These are phyloP conservation scores for Pocillopora verrucosa DNA, from an alignment of 64 coral and sea anemone genomes.

Conservation along the genomic window DNA sequence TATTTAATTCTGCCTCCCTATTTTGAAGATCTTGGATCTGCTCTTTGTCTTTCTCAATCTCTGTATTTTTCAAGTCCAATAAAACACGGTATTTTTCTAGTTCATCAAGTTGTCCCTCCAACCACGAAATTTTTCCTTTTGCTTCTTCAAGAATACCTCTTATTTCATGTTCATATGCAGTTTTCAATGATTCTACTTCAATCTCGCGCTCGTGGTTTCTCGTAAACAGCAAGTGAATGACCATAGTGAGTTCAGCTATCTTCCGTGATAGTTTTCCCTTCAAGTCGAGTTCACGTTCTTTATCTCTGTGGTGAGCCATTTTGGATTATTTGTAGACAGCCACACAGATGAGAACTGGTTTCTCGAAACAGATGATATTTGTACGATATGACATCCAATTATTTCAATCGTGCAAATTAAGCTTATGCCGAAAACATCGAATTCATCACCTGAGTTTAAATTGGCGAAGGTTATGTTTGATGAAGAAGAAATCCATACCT, in stretches of 20 bases:
- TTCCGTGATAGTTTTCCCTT: slow-evolving; percentile 92
- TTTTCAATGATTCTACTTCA: slow-evolving; percentile 84
- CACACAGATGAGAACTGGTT: background rate
- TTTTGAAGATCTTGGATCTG: slow-evolving; percentile 65
- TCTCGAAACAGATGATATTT: background rate
- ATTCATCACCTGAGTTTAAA: background rate
- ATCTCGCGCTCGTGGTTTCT: slow-evolving; percentile 97
- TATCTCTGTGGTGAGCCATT: slow-evolving; percentile 15
- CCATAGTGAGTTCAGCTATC: slow-evolving; percentile 91
- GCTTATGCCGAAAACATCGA: background rate
- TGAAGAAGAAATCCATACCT: background rate
- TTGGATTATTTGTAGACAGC: background rate
- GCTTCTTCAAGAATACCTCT: slow-evolving; percentile 68
- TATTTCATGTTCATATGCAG: slow-evolving; percentile 85
- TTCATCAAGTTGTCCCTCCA: slow-evolving; percentile 89
- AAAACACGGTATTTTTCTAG: slow-evolving; percentile 86
- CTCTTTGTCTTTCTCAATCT: slow-evolving; percentile 80
- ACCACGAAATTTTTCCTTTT: slow-evolving; percentile 81
- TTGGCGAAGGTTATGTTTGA: background rate
- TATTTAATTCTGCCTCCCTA: slow-evolving; percentile 53
- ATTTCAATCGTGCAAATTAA: background rate
- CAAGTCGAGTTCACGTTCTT: slow-evolving; percentile 23
- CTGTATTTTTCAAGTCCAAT: slow-evolving; percentile 75
- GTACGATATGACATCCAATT: background rate
- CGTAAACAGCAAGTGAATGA: slow-evolving; percentile 94